These are phyloP conservation scores for Sycophila sp. DNA, from an alignment of 1,140 invertebrate species.

Conservation along the genomic window DNA sequence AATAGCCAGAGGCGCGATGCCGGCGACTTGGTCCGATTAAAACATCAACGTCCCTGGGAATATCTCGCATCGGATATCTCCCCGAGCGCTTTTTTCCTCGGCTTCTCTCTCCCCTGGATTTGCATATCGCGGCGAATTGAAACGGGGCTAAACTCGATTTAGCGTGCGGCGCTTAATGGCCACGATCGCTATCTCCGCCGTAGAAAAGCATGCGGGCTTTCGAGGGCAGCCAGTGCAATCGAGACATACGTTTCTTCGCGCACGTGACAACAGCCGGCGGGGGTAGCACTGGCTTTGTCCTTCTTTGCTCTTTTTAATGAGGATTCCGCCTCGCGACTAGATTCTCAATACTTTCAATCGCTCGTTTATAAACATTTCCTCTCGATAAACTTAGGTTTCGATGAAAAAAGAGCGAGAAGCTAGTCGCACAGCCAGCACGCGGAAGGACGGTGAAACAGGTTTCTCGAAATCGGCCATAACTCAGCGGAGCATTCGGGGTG, in stretches of 20 bases:
- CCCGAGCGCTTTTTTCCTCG: not conserved
- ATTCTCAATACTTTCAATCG: too few relatives aligned
- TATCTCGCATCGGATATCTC: not conserved
- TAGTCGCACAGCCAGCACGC: too few relatives aligned
- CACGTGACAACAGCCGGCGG: constrained; percentile 17
- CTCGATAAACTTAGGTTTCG: too few relatives aligned
- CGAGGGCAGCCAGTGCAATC: not conserved
- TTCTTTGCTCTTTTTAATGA: too few relatives aligned
- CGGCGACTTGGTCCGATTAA: constrained; percentile 11
- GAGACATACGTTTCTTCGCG: constrained; percentile 4
- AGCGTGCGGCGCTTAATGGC: not conserved
- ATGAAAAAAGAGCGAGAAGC: too few relatives aligned
- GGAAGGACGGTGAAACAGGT: constrained; percentile 26
- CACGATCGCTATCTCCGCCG: not conserved
- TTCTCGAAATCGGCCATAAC: constrained; percentile 3
- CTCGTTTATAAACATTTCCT: too few relatives aligned
- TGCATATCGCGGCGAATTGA: constrained; percentile 36
- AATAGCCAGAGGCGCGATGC: not conserved
- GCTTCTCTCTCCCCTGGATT: not conserved
- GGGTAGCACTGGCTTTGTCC: too few relatives aligned
- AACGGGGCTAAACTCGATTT: constrained; percentile 30
- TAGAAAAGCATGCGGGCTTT: not conserved
- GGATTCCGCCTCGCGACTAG: too few relatives aligned
- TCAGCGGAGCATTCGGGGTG: too few relatives aligned
- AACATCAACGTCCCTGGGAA: constrained; percentile 9